Evolutionary conservation across 2,888 invertebrate species (phyloP).

Genomic region (Cancer borealis): DNA sequence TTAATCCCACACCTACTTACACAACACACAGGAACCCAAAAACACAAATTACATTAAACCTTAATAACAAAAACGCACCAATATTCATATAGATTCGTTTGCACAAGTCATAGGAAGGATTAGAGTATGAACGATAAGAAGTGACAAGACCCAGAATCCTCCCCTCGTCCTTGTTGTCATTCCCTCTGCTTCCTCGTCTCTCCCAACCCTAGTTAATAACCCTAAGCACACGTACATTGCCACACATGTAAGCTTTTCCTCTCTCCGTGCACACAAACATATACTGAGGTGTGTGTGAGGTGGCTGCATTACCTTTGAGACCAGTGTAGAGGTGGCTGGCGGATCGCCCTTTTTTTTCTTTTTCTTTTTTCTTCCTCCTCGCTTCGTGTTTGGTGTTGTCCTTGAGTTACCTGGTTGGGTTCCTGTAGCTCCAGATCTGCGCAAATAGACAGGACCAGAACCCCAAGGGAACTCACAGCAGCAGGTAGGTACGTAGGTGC

Average conservation of each 20-base stretch:
- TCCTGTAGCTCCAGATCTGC: conserved; percentile 33
- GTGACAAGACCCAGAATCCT: not conserved
- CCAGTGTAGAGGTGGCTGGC: not conserved
- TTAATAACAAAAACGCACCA: not conserved
- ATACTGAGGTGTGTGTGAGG: not conserved
- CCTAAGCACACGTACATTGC: not conserved
- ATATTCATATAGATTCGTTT: not conserved
- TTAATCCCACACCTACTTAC: not conserved
- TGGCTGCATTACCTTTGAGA: not conserved
- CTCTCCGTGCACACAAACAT: not conserved
- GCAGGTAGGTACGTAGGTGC: conserved; percentile 16
- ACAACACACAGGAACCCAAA: not conserved
- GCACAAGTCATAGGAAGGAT: not conserved
- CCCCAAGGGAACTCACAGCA: not conserved
- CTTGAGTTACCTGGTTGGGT: not conserved
- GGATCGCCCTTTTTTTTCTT: not conserved
- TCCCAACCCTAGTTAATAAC: not conserved
- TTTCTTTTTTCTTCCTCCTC: not conserved
- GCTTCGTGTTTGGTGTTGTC: not conserved
- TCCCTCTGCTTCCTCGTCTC: not conserved
- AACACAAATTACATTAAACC: not conserved
- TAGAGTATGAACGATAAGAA: not conserved
- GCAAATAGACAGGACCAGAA: conserved; percentile 5
- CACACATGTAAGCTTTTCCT: not conserved
- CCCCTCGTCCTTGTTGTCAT: not conserved